A percentile compares a stretch with the other conserved stretches of the same genome.
Conservation (phyloP, 2,797 vertebrate genomes). For the Sebastes itinus region DNA sequence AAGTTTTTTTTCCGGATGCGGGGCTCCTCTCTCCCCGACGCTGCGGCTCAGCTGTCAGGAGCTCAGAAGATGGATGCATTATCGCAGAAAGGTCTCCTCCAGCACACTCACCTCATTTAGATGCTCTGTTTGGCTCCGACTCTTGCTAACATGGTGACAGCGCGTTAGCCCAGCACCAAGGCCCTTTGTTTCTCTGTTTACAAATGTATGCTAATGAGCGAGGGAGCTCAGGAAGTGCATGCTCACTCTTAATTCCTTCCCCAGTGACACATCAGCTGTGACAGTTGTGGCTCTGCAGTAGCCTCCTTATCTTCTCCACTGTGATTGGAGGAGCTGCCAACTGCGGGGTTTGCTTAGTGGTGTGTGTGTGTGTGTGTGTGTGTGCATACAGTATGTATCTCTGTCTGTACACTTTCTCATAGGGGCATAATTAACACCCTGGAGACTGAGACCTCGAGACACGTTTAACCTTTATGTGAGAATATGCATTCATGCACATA, state of each 20-base stretch:
- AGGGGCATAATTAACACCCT: slow-evolving; percentile 19
- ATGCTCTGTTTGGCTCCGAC: slow-evolving; percentile 49
- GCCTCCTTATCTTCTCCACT: slow-evolving; percentile 46
- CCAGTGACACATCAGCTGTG: slow-evolving; percentile 51
- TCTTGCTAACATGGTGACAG: slow-evolving; percentile 39
- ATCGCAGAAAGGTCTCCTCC: slow-evolving; percentile 66
- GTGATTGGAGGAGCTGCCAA: slow-evolving; percentile 56
- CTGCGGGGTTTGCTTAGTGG: slow-evolving; percentile 16
- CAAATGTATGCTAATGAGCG: slow-evolving; percentile 69
- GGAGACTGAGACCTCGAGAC: background rate
- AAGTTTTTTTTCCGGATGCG: slow-evolving; percentile 18
- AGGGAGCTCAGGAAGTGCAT: slow-evolving; percentile 22
- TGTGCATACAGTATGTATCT: slow-evolving; percentile 2
- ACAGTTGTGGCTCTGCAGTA: slow-evolving; percentile 49
- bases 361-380: background rate
- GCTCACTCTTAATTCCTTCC: slow-evolving; percentile 54
- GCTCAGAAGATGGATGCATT: slow-evolving; percentile 65
- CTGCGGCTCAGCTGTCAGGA: slow-evolving; percentile 57
- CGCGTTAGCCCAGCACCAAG: slow-evolving; percentile 14
- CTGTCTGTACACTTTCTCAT: background rate
- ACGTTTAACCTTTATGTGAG: background rate
- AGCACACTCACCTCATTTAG: slow-evolving; percentile 66
- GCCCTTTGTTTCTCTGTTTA: slow-evolving; percentile 60
- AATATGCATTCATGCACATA: background rate
- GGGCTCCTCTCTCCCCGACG: slow-evolving; percentile 37